Percentiles rank a stretch among this genome's conserved stretches.
Evolutionary conservation across 2,888 invertebrate genomes (phyloP).

Genomic region (Caradrina clavipalpis): DNA sequence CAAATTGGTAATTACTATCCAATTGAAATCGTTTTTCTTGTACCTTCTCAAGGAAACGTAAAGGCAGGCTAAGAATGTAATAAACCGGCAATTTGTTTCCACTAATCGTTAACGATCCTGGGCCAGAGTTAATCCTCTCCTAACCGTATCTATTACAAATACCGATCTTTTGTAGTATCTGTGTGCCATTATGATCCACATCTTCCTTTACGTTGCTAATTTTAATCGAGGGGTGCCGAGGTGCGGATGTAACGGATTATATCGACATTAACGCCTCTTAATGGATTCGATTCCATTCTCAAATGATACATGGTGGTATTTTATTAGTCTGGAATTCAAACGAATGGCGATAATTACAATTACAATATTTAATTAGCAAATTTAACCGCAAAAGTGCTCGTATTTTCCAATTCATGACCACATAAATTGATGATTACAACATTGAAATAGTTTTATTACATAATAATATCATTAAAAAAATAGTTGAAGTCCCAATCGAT

Average conservation of each 20-base stretch:
- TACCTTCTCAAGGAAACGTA: conserved; percentile 6
- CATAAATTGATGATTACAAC: conserved; percentile 10
- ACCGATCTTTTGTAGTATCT: conserved; percentile 68
- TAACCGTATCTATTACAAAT: conserved; percentile 65
- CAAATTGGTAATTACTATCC: background rate
- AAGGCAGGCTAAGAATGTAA: conserved; percentile 29
- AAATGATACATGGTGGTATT: conserved; percentile 55
- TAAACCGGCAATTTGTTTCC: conserved; percentile 40
- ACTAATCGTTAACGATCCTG: conserved; percentile 38
- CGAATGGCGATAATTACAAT: conserved; percentile 29
- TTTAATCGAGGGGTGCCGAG: conserved; percentile 77
- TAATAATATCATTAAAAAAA: conserved; percentile 1
- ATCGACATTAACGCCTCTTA: conserved; percentile 78
- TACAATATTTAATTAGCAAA: conserved; percentile 43
- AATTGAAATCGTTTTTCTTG: conserved; percentile 20
- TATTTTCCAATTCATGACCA: conserved; percentile 29
- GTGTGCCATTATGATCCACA: conserved; percentile 76
- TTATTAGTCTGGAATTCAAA: conserved; percentile 50
- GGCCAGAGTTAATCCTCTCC: conserved; percentile 58
- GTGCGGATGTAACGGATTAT: conserved; percentile 84
- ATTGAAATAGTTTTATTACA: conserved; percentile 25
- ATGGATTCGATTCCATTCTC: conserved; percentile 73
- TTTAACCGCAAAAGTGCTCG: conserved; percentile 27
- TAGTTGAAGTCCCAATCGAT: background rate
- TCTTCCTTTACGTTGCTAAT: conserved; percentile 82